Percentiles rank a stretch among this genome's conserved stretches.
These are phyloP conservation scores for Sarcophilus harrisii DNA, from an alignment of 2,797 vertebrate species.

Conservation along the genomic window DNA sequence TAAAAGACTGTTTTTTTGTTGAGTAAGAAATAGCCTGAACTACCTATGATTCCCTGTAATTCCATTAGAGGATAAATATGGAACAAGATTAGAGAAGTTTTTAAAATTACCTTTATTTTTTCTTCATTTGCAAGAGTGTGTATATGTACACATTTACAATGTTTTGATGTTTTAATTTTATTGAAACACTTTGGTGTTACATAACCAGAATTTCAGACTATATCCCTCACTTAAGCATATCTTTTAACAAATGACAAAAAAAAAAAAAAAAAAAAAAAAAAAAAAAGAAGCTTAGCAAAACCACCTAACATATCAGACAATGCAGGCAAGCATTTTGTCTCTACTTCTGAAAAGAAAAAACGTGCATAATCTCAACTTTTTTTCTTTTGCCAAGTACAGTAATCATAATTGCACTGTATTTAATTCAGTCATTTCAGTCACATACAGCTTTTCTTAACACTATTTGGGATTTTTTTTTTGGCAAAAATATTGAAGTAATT, in stretches of 20 bases:
- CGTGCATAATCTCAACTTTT: background rate
- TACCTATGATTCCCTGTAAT: slow-evolving; percentile 36
- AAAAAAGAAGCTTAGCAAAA: background rate
- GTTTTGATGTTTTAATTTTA: background rate
- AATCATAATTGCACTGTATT: background rate
- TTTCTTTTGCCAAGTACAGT: background rate
- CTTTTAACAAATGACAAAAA: background rate
- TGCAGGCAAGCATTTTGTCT: background rate
- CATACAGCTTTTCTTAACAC: background rate
- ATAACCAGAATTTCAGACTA: background rate
- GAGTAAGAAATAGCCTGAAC: slow-evolving; percentile 52
- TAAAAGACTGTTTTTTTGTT: slow-evolving; percentile 36
- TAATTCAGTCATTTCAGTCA: background rate
- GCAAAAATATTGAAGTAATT: background rate
- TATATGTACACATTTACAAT: slow-evolving; percentile 37
- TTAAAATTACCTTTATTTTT: slow-evolving; percentile 36
- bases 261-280: no score
- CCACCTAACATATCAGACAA: background rate
- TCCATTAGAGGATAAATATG: slow-evolving; percentile 43
- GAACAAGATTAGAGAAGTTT: slow-evolving; percentile 11
- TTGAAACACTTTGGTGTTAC: background rate
- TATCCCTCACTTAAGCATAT: background rate
- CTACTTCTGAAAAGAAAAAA: background rate
- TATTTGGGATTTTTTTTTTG: background rate
- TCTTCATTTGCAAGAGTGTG: slow-evolving; percentile 24